Base-by-base conservation (phyloP, 1,140 invertebrate genomes). In the Ctenoplectra terminalis region DNA sequence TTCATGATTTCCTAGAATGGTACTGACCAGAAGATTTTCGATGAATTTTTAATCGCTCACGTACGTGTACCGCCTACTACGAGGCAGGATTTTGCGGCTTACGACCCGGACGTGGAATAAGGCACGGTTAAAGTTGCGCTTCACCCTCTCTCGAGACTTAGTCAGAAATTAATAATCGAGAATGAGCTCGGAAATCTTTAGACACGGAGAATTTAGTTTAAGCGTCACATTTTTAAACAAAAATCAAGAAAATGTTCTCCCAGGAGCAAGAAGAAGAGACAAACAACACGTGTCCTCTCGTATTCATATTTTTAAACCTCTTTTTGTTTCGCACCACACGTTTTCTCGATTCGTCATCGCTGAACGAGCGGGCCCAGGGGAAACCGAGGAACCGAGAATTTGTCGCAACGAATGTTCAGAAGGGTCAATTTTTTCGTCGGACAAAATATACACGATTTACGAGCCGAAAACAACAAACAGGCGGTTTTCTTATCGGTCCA, bases 41-140 rank as follows among this genome's bases (percentile, higher is more conserved):
- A 74, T 87, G 77, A 83, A 87, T 87, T 87, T 87, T 87, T 84
- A 84, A 87, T 87, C 84, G 66, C 23, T 26, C 70, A 52, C 73
- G 67, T 72, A 26, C 76, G 66, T 63, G 64, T 13, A 20, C 40
- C 31, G 80, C 34, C 61, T 69, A 69, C 29, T 50, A 34, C 34
- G 20, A 54, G 52, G 34, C 73, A 26, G 69, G 83, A 82, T 85
- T 85, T 73, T 43, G 60, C 34, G 74, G 60, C 56, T 82, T 58
- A 74, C 61, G n/a, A n/a, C n/a, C n/a, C n/a, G n/a, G n/a, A n/a
- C n/a, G n/a, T n/a, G 61, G 78, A 73, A 85, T 77, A 77, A 76
- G 46, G 48, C 46, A 46, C 61, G 67, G 50, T 71, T 71, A 52
- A 71, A 54, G 11, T 34, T 70, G 48, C 67, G 34, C 50, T 13